Evolutionary conservation across 2,797 vertebrate species (phyloP), one percentile per base, ranked within the genome.

Genomic region (Tragelaphus eurycerus): DNA sequence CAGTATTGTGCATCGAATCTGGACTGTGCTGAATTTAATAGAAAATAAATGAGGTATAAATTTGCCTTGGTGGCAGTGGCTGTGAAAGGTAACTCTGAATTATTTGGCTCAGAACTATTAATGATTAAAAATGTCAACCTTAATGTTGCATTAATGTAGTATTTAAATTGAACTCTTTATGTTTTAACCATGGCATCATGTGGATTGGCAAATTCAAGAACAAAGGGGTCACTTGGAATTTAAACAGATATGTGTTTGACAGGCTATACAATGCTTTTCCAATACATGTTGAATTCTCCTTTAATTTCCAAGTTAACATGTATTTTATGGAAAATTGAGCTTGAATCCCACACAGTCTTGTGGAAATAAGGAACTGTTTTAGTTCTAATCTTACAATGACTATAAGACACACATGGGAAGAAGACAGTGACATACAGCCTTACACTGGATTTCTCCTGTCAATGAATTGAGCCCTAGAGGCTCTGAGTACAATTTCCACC

Each of bases 111-210:
- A 89, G 43, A 93, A 74, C 34, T 93, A 93, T 92, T 79, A 95
- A 96, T 79, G 52, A 97, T 94, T 95, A 71, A 95, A 96, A 95
- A 96, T 97, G 89, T 96, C 92, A 97, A 46, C 60, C 15, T 71
- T 97, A 92, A 89, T 89, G 55, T 85, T 97, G 34, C 29, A 93
- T 96, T 95, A 90, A 79, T 79, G 25, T 34, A 71, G 15, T 86
- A 89, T 91, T 95, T 94, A 97, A 95, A 96, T 60, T 94, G 86
- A 93, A 43, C 48, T 86, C 54, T 96, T 87, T 89, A 93, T 64
- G 89, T 85, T 87, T 76, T 88, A 87, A 93, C 54, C 71, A 95
- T 84, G 55, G 46, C 46, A 31, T 89, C n/a, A 60, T 74, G 34
- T 88, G 60, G 50, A 90, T 59, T 96, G 95, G 59, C 81, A 96